Evolutionary conservation across 2,797 vertebrate species (phyloP), one percentile per base, ranked within the genome.

Genomic region (Siniperca scherzeri): DNA sequence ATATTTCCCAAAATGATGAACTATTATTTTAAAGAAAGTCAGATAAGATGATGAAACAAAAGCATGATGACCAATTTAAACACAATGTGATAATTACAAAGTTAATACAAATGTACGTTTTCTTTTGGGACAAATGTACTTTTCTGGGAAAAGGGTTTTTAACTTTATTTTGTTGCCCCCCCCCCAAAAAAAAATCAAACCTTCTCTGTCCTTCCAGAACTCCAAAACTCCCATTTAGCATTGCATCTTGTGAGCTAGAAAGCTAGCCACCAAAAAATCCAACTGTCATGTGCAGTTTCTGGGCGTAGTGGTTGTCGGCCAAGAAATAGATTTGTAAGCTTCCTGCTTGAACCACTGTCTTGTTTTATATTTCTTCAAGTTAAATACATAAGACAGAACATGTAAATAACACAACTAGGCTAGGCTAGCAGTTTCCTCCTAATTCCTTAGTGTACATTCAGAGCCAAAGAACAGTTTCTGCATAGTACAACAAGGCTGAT

Each of bases 401-500:
- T 17, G 46, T 62, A 62, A 46, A 55, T 19, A 36, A 36, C 57
- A 62, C 21, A 16, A 52, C 68, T 52, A 8, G 42, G 68, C 68
- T 52, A 8, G 42, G n/a, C 22, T 60, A 71, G 30, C 16, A 30
- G 16, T 56, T 65, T 72, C 42, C 30, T 50, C 8, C 7, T 27
- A 22, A 16, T 74, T 71, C 33, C 40, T 27, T 14, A 60, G 6
- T 48, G 27, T 59, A 40, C 69, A 48, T 57, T 59, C 68, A 72
- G 57, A 56, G 30, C 33, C 50, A 25, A 57, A 50, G 61, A 57
- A 57, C 30, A 21, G n/a, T 50, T 79, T 52, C 42, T n/a, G 17
- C 60, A 40, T 30, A 7, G 42, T 57, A 40, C 69, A 50, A 25
- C 50, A 40, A 30, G 52, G 42, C 52, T 66, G 69, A 66, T 79